phyloP scores from a whole-genome alignment of 2,888 invertebrate genomes.

The Calameuta filiformis region DNA sequence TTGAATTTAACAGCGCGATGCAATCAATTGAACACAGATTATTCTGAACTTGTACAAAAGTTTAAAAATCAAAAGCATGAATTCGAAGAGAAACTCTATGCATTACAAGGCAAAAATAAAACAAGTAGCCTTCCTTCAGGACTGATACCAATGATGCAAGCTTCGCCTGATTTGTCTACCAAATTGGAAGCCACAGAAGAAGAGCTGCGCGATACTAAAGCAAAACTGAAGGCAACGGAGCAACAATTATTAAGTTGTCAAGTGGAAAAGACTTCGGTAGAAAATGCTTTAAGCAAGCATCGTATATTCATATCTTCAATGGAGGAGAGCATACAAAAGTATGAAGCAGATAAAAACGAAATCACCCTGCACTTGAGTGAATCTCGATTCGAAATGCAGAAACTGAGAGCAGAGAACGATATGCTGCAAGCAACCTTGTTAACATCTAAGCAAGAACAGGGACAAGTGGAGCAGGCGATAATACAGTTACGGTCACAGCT shows the following conservation, averaged over 20 bases:
- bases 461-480: conserved; percentile 52
- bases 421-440: conserved; percentile 37
- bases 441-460: conserved; percentile 43
- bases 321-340: conserved; percentile 41
- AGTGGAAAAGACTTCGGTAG: conserved; percentile 36
- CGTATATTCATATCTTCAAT: conserved; percentile 37
- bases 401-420: conserved; percentile 42
- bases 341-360: conserved; percentile 41
- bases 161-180: conserved; percentile 24
- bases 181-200: conserved; percentile 39
- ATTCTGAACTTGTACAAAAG: conserved; percentile 34
- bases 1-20: conserved; percentile 37
- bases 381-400: conserved; percentile 35
- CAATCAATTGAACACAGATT: conserved; percentile 43
- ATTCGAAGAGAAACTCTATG: conserved; percentile 24
- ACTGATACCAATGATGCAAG: neutral
- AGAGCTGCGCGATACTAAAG: conserved; percentile 29
- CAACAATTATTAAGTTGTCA: conserved; percentile 40
- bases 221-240: conserved; percentile 28
- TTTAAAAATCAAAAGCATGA: conserved; percentile 40
- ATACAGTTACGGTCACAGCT: conserved; percentile 44
- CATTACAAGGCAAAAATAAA: neutral
- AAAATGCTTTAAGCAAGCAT: conserved; percentile 39
- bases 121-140: neutral
- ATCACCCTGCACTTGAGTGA: conserved; percentile 29